Conservation (phyloP, 2,797 vertebrate species). For the Lacerta agilis region DNA sequence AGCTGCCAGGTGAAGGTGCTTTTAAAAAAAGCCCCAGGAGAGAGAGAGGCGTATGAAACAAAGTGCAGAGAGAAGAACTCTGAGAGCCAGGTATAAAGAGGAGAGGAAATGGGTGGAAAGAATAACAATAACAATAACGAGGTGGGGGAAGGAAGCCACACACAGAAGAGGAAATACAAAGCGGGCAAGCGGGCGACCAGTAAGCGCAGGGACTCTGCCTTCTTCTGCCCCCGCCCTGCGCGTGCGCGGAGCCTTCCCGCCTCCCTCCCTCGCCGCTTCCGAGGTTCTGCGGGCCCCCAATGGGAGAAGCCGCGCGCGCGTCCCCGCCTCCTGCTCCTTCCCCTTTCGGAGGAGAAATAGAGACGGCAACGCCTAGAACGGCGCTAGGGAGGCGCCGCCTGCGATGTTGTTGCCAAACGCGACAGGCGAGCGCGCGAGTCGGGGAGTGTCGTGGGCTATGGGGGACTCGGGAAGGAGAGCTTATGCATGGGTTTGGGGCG, state of each 20-base stretch:
- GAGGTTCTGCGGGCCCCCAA: constrained; percentile 44
- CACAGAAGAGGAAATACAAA: background rate
- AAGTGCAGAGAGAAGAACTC: no score
- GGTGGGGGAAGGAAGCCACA: background rate
- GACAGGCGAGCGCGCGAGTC: rapidly evolving
- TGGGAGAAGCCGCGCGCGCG: constrained; percentile 70
- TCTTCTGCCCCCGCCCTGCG: background rate
- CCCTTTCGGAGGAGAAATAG: background rate
- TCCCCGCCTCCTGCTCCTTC: background rate
- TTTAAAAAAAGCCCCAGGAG: no score
- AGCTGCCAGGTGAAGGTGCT: background rate
- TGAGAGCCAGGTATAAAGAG: background rate
- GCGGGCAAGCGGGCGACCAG: no score
- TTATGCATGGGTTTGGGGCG: background rate
- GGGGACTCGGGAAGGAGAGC: background rate
- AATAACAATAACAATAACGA: no score
- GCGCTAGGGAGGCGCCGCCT: background rate
- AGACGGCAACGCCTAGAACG: constrained; percentile 9
- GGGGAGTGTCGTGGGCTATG: rapidly evolving
- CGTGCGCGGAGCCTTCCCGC: no score
- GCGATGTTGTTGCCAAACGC: background rate
- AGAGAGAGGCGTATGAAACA: background rate
- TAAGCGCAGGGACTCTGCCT: rapidly evolving
- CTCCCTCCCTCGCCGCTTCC: background rate
- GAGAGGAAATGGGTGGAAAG: no score